Evolutionary conservation across 2,888 invertebrate genomes (phyloP).

Genomic region (Balanococcus diminutus): DNA sequence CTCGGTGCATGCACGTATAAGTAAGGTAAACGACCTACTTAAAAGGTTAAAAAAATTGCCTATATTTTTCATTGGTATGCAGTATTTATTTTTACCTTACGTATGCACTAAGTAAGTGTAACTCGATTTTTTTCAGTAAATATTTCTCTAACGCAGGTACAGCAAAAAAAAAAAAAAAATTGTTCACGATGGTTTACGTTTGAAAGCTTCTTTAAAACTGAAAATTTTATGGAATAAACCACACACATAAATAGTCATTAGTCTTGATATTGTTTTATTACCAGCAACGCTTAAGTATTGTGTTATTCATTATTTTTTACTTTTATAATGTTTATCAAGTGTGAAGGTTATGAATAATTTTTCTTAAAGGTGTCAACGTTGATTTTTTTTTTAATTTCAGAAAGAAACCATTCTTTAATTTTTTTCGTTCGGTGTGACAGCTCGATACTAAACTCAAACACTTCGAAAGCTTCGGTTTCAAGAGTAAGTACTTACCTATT

Average conservation of each 20-base stretch:
- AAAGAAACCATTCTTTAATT: not conserved
- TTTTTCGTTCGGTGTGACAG: not conserved
- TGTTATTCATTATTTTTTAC: not conserved
- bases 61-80: too few relatives aligned
- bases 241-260: not conserved
- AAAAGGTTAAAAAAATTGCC: too few relatives aligned
- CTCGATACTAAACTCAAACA: too few relatives aligned
- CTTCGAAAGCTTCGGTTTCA: too few relatives aligned
- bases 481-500: not conserved
- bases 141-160: too few relatives aligned
- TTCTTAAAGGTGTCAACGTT: not conserved
- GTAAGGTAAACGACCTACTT: not conserved
- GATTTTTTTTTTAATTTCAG: constrained; percentile 6
- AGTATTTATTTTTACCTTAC: too few relatives aligned
- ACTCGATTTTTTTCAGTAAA: too few relatives aligned
- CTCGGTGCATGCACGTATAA: not conserved
- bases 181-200: too few relatives aligned
- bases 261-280: constrained; percentile 7
- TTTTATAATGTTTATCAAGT: not conserved
- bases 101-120: too few relatives aligned
- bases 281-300: not conserved
- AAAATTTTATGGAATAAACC: not conserved
- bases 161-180: too few relatives aligned
- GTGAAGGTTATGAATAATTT: not conserved
- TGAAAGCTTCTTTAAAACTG: not conserved